A percentile compares a stretch with the other conserved stretches of the same genome.
Conservation (phyloP, 2,888 invertebrate species). For the Calameuta idolon region DNA sequence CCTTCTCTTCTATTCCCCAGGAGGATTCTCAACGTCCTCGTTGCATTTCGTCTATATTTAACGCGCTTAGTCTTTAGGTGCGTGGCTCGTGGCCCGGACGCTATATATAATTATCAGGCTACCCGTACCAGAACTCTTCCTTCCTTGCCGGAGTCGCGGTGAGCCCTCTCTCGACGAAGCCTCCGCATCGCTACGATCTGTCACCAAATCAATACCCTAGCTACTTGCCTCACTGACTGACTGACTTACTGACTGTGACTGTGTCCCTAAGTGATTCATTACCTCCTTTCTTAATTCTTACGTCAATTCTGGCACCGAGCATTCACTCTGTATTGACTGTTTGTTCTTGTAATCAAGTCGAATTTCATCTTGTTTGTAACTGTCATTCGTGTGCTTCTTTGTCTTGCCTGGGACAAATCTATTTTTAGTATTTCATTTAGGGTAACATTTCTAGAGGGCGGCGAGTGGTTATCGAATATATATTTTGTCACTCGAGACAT, state of each 20-base stretch:
- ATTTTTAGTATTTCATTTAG: too few relatives aligned
- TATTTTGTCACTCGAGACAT: too few relatives aligned
- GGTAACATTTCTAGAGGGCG: too few relatives aligned
- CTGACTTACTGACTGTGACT: neutral
- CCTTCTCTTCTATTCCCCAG: neutral
- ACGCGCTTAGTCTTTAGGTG: slow-evolving; percentile 34
- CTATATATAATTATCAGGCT: slow-evolving; percentile 4
- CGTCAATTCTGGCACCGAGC: too few relatives aligned
- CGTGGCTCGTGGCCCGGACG: slow-evolving; percentile 1
- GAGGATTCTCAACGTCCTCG: slow-evolving; percentile 26
- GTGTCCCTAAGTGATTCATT: too few relatives aligned
- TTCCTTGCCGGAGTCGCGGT: neutral
- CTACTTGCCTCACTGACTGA: slow-evolving; percentile 38
- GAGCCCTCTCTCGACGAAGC: slow-evolving; percentile 6
- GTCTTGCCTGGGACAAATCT: too few relatives aligned
- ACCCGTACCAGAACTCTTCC: neutral
- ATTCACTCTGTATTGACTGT: too few relatives aligned
- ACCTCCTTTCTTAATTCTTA: too few relatives aligned
- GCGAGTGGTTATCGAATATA: too few relatives aligned
- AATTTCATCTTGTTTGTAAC: too few relatives aligned
- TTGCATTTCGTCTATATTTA: slow-evolving; percentile 60
- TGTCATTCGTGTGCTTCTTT: too few relatives aligned
- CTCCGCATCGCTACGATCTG: slow-evolving; percentile 48
- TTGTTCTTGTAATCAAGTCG: too few relatives aligned
- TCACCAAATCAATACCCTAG: slow-evolving; percentile 59